Base-by-base conservation (phyloP, 30 jellyfish, hydroid and myxozoan genomes). In the Aurelia sp. region DNA sequence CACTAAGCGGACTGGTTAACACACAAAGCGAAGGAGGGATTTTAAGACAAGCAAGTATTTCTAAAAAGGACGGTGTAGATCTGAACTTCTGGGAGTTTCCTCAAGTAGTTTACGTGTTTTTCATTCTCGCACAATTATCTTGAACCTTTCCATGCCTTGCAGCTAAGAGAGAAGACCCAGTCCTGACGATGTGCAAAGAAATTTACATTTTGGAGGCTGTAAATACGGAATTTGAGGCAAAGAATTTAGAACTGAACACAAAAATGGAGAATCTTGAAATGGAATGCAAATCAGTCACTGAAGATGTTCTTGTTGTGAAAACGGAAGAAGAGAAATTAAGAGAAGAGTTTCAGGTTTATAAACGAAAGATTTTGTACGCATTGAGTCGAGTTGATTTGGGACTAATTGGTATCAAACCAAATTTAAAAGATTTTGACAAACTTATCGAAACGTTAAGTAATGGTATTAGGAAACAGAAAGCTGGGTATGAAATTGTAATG, bases 311-410 rank as follows among this genome's bases (percentile, higher is more conserved):
- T 13, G 16, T 31, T 13, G 76, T 81, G 27, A 81, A 67, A 55
- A 81, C 91, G 23, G 91, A 81, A 31, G 91, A 81, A 35, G 91
- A 81, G 37, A 23, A 66, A 58, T 47, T 81, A 15, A 48, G 91
- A 68, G 76, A 53, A 18, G 91, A 81, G 21, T 81, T 30, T 68
- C 81, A 81, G 53, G 70, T 81, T 11, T 81, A 40, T 19, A 81
- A 67, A 66, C 47, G 91, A 53, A 81, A 68, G 60, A 81, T 81
- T 64, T 66, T 81, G 44, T 81, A 66, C 53, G 81, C 91, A 0
- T 70, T 81, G 65, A 81, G 91, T 37, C 37, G 91, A 30, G 91
- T 67, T 30, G 91, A 81, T 53, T 74, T 81, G 5, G 62, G 83
- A 37, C 16, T 57, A n/a, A 62, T 81, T 66, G 91, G 91, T n/a